Conservation (phyloP, 2,888 invertebrate species). For the Caenorhabditis sp. region DNA sequence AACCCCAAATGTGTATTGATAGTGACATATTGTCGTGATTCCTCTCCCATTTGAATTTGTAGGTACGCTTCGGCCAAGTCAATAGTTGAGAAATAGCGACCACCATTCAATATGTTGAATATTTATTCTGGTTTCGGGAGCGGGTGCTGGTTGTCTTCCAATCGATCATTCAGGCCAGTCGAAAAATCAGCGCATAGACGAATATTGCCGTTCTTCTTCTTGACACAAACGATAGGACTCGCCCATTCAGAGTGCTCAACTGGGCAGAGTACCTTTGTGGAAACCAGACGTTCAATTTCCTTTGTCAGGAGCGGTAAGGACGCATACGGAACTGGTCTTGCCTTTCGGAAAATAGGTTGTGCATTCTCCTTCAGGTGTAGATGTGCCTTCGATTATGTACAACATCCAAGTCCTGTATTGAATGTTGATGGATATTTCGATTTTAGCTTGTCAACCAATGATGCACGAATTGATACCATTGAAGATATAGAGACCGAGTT, state of each 20-base stretch:
- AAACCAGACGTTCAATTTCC: slow-evolving; percentile 41
- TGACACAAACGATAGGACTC: too few relatives aligned
- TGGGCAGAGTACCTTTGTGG: slow-evolving; percentile 25
- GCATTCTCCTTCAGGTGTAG: slow-evolving; percentile 15
- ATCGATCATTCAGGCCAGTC: too few relatives aligned
- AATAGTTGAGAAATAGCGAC: slow-evolving; percentile 41
- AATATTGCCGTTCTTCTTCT: too few relatives aligned
- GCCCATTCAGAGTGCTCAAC: too few relatives aligned
- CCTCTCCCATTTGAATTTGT: slow-evolving; percentile 46
- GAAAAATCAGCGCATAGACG: too few relatives aligned
- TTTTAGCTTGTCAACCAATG: neutral
- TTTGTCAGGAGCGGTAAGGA: neutral
- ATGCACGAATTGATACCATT: neutral
- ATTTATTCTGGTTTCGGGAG: too few relatives aligned
- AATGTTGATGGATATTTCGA: slow-evolving; percentile 12
- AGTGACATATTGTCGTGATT: slow-evolving; percentile 25
- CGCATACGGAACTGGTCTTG: slow-evolving; percentile 30
- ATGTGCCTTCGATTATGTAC: slow-evolving; percentile 15
- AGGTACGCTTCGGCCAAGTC: slow-evolving; percentile 58
- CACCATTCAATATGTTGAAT: slow-evolving; percentile 44
- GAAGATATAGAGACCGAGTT: neutral
- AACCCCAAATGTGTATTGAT: slow-evolving; percentile 57
- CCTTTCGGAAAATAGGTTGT: slow-evolving; percentile 10
- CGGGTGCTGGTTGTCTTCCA: too few relatives aligned
- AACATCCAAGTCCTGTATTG: slow-evolving; percentile 21